Percentiles rank a stretch among this genome's conserved stretches.
Conservation (phyloP, 2,888 invertebrate species). For the Asteroscopus sphinx region DNA sequence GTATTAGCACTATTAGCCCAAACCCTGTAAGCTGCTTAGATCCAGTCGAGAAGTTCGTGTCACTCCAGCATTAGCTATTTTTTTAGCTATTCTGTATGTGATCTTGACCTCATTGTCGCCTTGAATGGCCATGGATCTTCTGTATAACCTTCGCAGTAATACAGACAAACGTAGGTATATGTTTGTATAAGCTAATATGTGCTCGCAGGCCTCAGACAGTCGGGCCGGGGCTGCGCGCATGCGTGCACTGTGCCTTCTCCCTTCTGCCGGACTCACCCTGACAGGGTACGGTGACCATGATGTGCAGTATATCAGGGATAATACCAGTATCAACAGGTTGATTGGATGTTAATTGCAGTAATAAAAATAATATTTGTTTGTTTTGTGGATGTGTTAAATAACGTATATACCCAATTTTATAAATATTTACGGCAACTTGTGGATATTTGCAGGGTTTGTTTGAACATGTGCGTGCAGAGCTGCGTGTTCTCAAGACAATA, state of each 20-base stretch:
- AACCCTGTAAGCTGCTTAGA: too few species aligned
- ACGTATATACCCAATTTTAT: too few species aligned
- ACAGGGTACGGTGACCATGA: slow-evolving; percentile 43
- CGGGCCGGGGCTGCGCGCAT: slow-evolving; percentile 55
- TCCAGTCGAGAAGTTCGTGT: too few species aligned
- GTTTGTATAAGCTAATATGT: slow-evolving; percentile 44
- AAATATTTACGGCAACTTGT: background rate
- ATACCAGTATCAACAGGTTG: slow-evolving; percentile 63
- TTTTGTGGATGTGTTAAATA: slow-evolving; percentile 1
- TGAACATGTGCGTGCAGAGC: too few species aligned
- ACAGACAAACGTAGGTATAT: slow-evolving; percentile 36
- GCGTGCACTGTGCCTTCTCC: slow-evolving; percentile 51
- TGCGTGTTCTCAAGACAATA: too few species aligned
- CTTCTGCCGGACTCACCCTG: slow-evolving; percentile 51
- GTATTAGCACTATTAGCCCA: too few species aligned
- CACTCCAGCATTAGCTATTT: too few species aligned
- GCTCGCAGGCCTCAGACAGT: slow-evolving; percentile 54
- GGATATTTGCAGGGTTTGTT: too few species aligned
- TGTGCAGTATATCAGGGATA: slow-evolving; percentile 15
- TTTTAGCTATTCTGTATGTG: too few species aligned
- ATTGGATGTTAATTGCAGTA: slow-evolving; percentile 21
- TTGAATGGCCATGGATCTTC: slow-evolving; percentile 23
- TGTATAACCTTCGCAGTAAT: slow-evolving; percentile 9
- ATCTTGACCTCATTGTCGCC: slow-evolving; percentile 35
- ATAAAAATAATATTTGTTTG: slow-evolving; percentile 27